These are phyloP conservation scores for Ictidomys tridecemlineatus DNA, from an alignment of 2,113 vertebrate genomes.

Conservation along the genomic window DNA sequence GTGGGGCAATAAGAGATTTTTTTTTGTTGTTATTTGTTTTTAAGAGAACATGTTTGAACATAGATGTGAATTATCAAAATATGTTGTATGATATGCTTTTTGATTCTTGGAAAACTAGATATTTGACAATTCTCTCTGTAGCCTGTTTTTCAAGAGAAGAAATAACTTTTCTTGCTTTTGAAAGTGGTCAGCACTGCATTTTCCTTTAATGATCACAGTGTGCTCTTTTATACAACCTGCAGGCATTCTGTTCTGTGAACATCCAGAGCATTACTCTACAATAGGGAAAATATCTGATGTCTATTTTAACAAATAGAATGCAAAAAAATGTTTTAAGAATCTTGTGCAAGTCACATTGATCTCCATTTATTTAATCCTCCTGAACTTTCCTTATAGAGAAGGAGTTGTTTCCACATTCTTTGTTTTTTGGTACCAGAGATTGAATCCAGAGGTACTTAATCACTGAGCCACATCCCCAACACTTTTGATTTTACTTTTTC, in stretches of 20 bases:
- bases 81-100: neutral
- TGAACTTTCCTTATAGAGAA: neutral
- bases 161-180: constrained; percentile 6
- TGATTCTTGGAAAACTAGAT: neutral
- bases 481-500: too few species aligned
- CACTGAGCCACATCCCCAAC: too few species aligned
- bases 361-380: neutral
- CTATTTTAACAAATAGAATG: neutral
- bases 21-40: neutral
- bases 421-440: neutral
- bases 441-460: neutral
- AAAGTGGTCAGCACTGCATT: neutral
- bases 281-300: neutral
- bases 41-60: neutral
- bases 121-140: constrained; percentile 53
- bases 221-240: neutral
- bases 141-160: constrained; percentile 49
- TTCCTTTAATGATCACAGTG: neutral
- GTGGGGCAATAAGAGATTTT: neutral
- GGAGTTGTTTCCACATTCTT: neutral
- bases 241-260: neutral
- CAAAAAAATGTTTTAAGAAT: neutral
- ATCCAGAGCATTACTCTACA: neutral
- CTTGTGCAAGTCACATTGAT: neutral
- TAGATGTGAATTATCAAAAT: neutral